Conservation (phyloP, 2,888 invertebrate genomes). For the Limnephilus marmoratus region DNA sequence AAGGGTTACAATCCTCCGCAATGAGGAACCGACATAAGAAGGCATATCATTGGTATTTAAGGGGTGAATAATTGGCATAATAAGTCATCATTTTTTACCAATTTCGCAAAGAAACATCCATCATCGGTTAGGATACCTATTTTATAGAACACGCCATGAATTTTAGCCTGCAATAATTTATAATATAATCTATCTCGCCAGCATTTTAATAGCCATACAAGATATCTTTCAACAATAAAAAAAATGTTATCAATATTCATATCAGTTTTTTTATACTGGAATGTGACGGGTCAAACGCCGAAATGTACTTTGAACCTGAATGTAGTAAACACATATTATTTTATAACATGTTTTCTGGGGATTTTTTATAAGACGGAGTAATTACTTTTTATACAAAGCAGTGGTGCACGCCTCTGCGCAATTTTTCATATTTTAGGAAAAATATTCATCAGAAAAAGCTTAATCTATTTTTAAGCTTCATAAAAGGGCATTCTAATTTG, state of each 20-base stretch:
- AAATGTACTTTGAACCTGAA: conserved; percentile 10
- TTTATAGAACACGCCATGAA: neutral
- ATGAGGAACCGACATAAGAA: too few relatives aligned
- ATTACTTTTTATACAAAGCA: neutral
- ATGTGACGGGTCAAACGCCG: neutral
- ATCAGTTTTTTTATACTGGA: neutral
- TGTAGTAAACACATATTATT: neutral
- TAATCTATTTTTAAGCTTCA: neutral
- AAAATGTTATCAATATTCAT: neutral
- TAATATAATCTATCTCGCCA: neutral
- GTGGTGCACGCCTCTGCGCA: neutral
- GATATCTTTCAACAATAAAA: neutral
- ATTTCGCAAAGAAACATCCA: neutral
- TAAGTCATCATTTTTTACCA: too few relatives aligned
- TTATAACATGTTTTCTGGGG: neutral
- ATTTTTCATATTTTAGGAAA: neutral
- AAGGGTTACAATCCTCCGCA: too few relatives aligned
- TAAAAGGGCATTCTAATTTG: too few relatives aligned
- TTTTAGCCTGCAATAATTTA: neutral
- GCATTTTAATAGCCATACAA: neutral
- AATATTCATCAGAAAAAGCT: neutral
- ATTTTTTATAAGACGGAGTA: neutral
- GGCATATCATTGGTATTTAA: too few relatives aligned
- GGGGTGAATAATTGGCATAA: too few relatives aligned
- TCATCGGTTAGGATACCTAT: neutral